Conservation (phyloP, 2,888 invertebrate species). For the Lepidocyrtoides sp. region DNA sequence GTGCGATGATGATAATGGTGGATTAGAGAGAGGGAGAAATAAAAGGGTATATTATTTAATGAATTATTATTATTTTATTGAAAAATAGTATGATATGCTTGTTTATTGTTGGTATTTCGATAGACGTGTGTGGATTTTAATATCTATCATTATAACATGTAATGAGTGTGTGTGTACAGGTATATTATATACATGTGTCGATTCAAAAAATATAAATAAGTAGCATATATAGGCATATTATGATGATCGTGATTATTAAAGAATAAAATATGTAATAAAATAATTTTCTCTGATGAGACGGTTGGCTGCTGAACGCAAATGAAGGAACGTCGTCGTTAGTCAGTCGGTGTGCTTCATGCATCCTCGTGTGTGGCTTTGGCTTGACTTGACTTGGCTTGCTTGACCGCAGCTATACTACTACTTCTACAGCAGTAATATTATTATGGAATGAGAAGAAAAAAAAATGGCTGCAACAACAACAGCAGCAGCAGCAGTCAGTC, state of each 20-base stretch:
- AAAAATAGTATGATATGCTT: slow-evolving; percentile 53
- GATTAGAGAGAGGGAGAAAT: neutral
- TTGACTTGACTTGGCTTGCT: too few relatives aligned
- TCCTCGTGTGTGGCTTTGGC: slow-evolving; percentile 61
- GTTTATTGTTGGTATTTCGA: slow-evolving; percentile 44
- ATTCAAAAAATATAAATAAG: too few relatives aligned
- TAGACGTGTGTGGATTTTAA: slow-evolving; percentile 50
- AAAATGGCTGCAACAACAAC: slow-evolving; percentile 12
- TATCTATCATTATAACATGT: slow-evolving; percentile 25
- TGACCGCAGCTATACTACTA: too few relatives aligned
- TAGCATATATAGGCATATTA: neutral
- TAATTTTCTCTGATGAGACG: slow-evolving; percentile 51
- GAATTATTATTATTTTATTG: slow-evolving; percentile 58
- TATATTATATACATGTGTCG: neutral
- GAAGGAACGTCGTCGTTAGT: slow-evolving; percentile 38
- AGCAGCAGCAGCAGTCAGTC: neutral
- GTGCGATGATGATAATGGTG: neutral
- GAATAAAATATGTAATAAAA: slow-evolving; percentile 43
- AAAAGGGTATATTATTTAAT: slow-evolving; percentile 42
- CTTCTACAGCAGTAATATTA: too few relatives aligned
- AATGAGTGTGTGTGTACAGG: neutral
- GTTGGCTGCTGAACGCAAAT: slow-evolving; percentile 47
- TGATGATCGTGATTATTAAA: neutral
- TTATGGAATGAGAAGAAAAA: neutral
- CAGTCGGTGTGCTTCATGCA: slow-evolving; percentile 40